Percentiles rank a stretch among this genome's conserved stretches.
Evolutionary conservation across 1,140 invertebrate species (phyloP).

Genomic region (Cydia fagiglandana): DNA sequence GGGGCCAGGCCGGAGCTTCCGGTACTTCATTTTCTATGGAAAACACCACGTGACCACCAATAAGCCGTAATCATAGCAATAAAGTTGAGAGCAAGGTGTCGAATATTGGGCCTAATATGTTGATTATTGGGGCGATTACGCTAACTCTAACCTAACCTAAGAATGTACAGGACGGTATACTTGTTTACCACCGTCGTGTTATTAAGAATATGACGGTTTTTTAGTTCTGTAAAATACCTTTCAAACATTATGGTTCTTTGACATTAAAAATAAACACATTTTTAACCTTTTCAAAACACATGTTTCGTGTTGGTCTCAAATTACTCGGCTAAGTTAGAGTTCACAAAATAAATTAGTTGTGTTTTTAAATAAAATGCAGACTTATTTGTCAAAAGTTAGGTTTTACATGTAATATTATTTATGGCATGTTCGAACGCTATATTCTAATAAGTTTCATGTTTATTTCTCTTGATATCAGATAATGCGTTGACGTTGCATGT

Average conservation of each 20-base stretch:
- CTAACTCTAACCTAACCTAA: too few relatives aligned
- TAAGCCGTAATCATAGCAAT: too few relatives aligned
- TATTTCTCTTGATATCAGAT: neutral
- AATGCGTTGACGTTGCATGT: conserved; percentile 28
- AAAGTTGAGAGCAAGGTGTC: too few relatives aligned
- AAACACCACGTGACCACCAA: too few relatives aligned
- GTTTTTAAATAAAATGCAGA: conserved; percentile 5
- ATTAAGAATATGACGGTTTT: neutral
- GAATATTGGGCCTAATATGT: too few relatives aligned
- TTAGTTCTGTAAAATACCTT: neutral
- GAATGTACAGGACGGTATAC: neutral
- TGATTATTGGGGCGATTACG: too few relatives aligned
- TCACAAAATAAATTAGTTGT: conserved; percentile 7
- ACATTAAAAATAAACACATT: neutral
- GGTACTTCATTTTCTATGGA: too few relatives aligned
- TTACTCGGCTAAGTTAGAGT: conserved; percentile 20
- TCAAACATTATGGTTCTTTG: neutral
- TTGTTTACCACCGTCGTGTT: neutral
- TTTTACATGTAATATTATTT: neutral
- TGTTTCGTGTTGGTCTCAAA: neutral
- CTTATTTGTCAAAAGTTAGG: conserved; percentile 26
- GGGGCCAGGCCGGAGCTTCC: too few relatives aligned
- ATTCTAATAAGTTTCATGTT: neutral
- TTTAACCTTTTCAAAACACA: conserved; percentile 1
- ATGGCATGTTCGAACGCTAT: conserved; percentile 8